Conservation (phyloP, 2,888 invertebrate species). For the Eupithecia dodoneata region DNA sequence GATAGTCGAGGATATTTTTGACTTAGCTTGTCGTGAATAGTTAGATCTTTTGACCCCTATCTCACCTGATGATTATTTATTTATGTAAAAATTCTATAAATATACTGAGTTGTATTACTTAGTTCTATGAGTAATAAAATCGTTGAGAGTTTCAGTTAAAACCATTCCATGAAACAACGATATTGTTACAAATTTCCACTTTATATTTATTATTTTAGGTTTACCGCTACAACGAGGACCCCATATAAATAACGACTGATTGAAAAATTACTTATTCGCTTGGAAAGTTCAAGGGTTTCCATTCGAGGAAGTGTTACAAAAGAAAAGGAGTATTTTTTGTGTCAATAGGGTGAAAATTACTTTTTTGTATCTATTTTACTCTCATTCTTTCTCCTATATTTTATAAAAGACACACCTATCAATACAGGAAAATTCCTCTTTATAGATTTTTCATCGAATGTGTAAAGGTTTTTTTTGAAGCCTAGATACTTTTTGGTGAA, state of each 20-base stretch:
- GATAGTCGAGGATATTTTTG: background rate
- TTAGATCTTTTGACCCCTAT: too few relatives aligned
- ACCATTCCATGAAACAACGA: background rate
- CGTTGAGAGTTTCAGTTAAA: background rate
- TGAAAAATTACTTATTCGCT: slow-evolving; percentile 9
- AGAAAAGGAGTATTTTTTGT: background rate
- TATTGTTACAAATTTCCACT: background rate
- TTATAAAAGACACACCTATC: background rate
- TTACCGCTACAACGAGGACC: background rate
- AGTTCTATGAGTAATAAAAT: background rate
- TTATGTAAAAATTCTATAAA: too few relatives aligned
- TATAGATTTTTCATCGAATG: background rate
- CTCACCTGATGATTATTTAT: too few relatives aligned
- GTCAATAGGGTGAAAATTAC: slow-evolving; percentile 7
- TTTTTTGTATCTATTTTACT: background rate
- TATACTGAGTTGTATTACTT: background rate
- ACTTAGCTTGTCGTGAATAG: too few relatives aligned
- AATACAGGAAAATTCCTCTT: background rate
- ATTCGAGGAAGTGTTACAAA: slow-evolving; percentile 1
- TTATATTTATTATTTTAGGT: background rate
- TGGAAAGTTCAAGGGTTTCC: slow-evolving; percentile 1
- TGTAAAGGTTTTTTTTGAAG: background rate
- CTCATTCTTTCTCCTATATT: background rate
- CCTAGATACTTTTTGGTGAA: background rate
- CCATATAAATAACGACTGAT: background rate